Percentiles rank a stretch among this genome's conserved stretches.
Evolutionary conservation across 2,888 invertebrate species (phyloP).

Genomic region (Pristionchus maxplancki): DNA sequence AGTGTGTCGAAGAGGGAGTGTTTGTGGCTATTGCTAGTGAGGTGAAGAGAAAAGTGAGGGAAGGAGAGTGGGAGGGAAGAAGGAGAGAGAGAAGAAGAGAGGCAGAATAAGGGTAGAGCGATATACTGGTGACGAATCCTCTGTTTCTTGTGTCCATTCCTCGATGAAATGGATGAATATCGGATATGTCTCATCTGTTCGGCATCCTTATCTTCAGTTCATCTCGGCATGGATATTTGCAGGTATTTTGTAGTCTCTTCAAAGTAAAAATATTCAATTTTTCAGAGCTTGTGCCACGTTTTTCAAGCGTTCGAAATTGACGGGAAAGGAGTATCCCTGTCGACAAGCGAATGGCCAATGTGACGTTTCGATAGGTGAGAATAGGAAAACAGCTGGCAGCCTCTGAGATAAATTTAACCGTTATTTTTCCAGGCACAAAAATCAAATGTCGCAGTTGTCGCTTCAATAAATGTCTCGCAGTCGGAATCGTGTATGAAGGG

Average conservation of each 20-base stretch:
- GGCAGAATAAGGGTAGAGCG: too few species aligned
- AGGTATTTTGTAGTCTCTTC: background rate
- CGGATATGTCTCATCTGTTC: constrained; percentile 3
- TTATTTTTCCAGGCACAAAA: too few species aligned
- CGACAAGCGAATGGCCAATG: background rate
- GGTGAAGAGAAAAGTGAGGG: background rate
- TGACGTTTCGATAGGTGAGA: background rate
- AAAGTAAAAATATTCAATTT: too few species aligned
- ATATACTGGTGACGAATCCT: background rate
- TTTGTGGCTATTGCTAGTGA: background rate
- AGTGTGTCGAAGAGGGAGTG: background rate
- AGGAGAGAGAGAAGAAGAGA: background rate
- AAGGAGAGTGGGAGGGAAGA: background rate
- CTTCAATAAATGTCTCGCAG: background rate
- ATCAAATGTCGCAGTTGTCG: background rate
- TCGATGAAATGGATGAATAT: background rate
- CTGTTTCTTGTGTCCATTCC: background rate
- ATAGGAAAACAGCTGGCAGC: too few species aligned
- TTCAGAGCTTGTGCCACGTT: background rate
- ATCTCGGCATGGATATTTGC: constrained; percentile 16
- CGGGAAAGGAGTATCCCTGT: background rate
- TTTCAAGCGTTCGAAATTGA: background rate
- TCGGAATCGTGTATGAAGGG: background rate
- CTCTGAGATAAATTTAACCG: too few species aligned
- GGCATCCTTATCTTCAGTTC: background rate